Conservation (phyloP, 2,888 invertebrate species). For the Drosophila mayaguana region DNA sequence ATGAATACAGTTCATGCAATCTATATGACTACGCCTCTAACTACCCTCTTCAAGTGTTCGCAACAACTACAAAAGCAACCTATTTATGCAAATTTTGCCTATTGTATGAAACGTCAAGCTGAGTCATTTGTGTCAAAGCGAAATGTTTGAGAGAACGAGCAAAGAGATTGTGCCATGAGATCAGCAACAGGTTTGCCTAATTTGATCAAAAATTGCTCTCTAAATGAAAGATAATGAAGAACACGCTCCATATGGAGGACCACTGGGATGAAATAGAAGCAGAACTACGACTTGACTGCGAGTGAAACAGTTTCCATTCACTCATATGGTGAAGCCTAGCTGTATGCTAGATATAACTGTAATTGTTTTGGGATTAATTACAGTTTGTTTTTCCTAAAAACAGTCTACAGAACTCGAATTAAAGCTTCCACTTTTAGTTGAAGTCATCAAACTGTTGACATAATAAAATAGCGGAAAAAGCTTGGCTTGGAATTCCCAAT, state of each 20-base stretch:
- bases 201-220: constrained; percentile 9
- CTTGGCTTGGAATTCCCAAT: not conserved
- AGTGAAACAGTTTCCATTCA: not conserved
- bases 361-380: constrained; percentile 1
- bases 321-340: not conserved
- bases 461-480: not conserved
- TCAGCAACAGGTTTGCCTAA: constrained; percentile 54
- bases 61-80: constrained; percentile 17
- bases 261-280: not conserved
- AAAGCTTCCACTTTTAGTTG: not conserved
- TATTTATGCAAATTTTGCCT: constrained; percentile 53
- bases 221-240: constrained; percentile 3
- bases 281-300: not conserved
- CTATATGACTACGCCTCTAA: not conserved
- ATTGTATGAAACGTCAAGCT: constrained; percentile 36
- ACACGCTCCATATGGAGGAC: not conserved
- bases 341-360: constrained; percentile 1
- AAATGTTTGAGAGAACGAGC: constrained; percentile 43
- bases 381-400: not conserved
- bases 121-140: constrained; percentile 52
- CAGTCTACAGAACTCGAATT: constrained; percentile 3
- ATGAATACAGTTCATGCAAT: not conserved
- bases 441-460: not conserved
- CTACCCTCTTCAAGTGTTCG: no score
- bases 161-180: constrained; percentile 56